Evolutionary conservation across 2,888 invertebrate genomes (phyloP).

Genomic region (Xanthorhoe spadicearia): DNA sequence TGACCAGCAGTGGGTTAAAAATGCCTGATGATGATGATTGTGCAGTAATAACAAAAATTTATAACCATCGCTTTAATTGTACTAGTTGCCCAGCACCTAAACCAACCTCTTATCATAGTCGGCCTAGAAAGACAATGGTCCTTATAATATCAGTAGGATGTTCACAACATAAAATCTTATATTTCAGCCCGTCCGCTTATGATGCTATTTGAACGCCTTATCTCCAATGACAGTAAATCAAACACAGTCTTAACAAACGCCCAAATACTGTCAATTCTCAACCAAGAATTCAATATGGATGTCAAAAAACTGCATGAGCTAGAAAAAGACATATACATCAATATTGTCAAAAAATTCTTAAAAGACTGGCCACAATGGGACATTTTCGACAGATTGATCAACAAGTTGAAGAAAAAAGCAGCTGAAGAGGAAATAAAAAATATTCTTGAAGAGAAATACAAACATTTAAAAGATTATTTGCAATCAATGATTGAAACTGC

Average conservation of each 20-base stretch:
- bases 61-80: no score
- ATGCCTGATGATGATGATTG: no score
- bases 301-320: slow-evolving; percentile 55
- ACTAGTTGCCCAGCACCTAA: no score
- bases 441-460: slow-evolving; percentile 59
- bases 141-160: no score
- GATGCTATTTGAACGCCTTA: slow-evolving; percentile 61
- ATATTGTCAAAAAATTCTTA: slow-evolving; percentile 67
- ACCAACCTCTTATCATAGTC: no score
- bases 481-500: slow-evolving; percentile 53
- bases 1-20: no score
- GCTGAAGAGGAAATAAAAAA: slow-evolving; percentile 46
- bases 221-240: slow-evolving; percentile 62
- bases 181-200: slow-evolving; percentile 68
- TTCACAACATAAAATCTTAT: background rate
- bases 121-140: no score
- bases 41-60: no score
- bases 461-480: slow-evolving; percentile 61
- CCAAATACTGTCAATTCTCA: slow-evolving; percentile 65
- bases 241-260: slow-evolving; percentile 68
- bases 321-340: slow-evolving; percentile 68
- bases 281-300: slow-evolving; percentile 63
- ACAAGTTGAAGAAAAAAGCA: slow-evolving; percentile 48
- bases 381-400: slow-evolving; percentile 60
- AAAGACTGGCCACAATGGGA: slow-evolving; percentile 78